A percentile compares a stretch with the other conserved stretches of the same genome.
These are phyloP conservation scores for Dasyprocta punctata DNA, from an alignment of 2,113 vertebrate genomes.

Conservation along the genomic window DNA sequence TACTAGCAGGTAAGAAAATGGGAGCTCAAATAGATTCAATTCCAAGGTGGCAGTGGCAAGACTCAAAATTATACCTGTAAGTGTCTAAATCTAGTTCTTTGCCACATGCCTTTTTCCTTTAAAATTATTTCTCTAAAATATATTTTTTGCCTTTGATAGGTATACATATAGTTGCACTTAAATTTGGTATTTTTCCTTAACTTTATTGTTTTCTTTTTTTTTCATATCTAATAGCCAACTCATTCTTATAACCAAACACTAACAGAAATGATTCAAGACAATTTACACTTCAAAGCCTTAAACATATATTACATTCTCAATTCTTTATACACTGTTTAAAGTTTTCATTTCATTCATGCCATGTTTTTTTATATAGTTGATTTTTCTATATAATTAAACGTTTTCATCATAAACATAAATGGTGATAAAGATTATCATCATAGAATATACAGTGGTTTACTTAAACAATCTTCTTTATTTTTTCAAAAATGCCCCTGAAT, in stretches of 20 bases:
- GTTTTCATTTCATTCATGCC: not conserved
- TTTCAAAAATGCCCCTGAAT: not conserved
- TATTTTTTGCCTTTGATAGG: not conserved
- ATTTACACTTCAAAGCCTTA: slow-evolving; percentile 25
- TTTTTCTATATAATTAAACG: not conserved
- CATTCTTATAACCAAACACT: not conserved
- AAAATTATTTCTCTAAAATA: slow-evolving; percentile 39
- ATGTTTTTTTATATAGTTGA: not conserved
- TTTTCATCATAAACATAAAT: slow-evolving; percentile 13
- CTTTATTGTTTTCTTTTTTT: not conserved
- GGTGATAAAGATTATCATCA: not conserved
- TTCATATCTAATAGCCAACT: not conserved
- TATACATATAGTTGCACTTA: not conserved
- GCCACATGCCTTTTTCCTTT: not conserved
- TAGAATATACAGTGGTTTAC: not conserved
- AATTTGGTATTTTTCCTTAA: not conserved
- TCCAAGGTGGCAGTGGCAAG: not conserved
- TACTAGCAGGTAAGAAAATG: not conserved
- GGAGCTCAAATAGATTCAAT: not conserved
- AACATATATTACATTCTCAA: not conserved
- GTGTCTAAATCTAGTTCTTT: not conserved
- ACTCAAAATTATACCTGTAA: not conserved
- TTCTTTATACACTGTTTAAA: not conserved
- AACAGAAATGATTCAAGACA: not conserved
- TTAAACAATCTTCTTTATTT: not conserved